Base-by-base conservation (phyloP, 37 sponge, comb jelly and placozoan species). In the Spongilla lacustris region DNA sequence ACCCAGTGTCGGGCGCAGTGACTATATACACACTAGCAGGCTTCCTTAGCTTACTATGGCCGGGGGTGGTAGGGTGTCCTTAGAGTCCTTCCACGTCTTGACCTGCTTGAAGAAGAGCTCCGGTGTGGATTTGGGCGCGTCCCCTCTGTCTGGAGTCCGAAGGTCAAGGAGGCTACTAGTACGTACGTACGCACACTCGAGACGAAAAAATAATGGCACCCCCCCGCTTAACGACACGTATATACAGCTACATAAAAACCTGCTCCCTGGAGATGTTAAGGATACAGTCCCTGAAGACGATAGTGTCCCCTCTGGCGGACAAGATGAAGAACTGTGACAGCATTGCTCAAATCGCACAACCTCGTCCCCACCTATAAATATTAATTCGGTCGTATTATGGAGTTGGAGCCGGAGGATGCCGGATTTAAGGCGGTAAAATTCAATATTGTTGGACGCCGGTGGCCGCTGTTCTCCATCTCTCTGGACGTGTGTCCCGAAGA, bases 221-320 rank as follows among this genome's bases (percentile, higher is more conserved):
- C 58, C 58, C 19, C 19, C 19, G 19, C 58, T 58, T 58, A 6
- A 10, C 21, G 21, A 13, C 58, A 1, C 58, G 11, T 58, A 19
- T 58, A 13, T 19, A 58, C 19, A 6, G 21, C 21, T 58, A 58
- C 14, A 1, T 1, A 6, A 46, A 58, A 58, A 58, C 58, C 14
- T 58, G 58, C 58, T 14, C 58, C 58, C 19, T 17, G 21, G 21
- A 58, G 58, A 58, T 14, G 58, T 17, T 2, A 34, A 91, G 94
- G 93, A 93, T 96, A 96, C 97, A 96, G 88, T 96, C 97, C 74
- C 93, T 86, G 82, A 92, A 94, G 28, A 94, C 90, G 27, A 96
- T 90, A 14, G 96, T 92, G 83, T 98, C 98, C 76, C 98, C 98
- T 38, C 96, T 87, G 26, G 94, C 78, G 73, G 98, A 98, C 70